Evolutionary conservation across 2,888 invertebrate species (phyloP).

Genomic region (Xestia sexstrigata): DNA sequence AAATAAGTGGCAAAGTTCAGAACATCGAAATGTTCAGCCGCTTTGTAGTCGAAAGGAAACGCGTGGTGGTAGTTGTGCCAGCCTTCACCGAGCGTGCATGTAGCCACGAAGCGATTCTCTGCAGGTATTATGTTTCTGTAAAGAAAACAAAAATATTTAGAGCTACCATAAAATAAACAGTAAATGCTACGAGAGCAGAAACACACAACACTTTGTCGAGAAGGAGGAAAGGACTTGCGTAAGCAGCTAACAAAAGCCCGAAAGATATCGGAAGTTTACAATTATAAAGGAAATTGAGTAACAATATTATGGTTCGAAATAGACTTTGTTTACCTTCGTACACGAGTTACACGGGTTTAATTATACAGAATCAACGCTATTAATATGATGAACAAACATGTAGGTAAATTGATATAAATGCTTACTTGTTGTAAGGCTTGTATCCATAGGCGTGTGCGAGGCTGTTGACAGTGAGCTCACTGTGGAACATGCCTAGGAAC

Average conservation of each 20-base stretch:
- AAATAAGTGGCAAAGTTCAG: conserved; percentile 84
- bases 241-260: conserved; percentile 14
- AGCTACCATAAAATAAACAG: neutral
- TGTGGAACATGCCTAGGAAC: conserved; percentile 94
- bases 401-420: conserved; percentile 31
- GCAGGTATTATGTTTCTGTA: conserved; percentile 91
- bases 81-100: conserved; percentile 92
- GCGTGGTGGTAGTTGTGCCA: conserved; percentile 96
- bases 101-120: conserved; percentile 92
- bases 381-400: conserved; percentile 25
- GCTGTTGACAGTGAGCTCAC: conserved; percentile 97
- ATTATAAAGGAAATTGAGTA: conserved; percentile 38
- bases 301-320: conserved; percentile 36
- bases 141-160: conserved; percentile 42
- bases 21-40: conserved; percentile 89
- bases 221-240: conserved; percentile 3
- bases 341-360: conserved; percentile 20
- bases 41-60: conserved; percentile 93
- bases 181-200: neutral
- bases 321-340: conserved; percentile 25
- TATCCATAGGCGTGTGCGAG: conserved; percentile 95
- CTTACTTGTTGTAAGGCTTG: conserved; percentile 87
- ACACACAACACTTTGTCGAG: neutral
- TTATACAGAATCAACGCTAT: conserved; percentile 26
- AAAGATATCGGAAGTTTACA: conserved; percentile 38